A percentile compares a stretch with the other conserved stretches of the same genome.
phyloP scores from a whole-genome alignment of 2,797 vertebrate genomes.

The Kryptopterus vitreolus region DNA sequence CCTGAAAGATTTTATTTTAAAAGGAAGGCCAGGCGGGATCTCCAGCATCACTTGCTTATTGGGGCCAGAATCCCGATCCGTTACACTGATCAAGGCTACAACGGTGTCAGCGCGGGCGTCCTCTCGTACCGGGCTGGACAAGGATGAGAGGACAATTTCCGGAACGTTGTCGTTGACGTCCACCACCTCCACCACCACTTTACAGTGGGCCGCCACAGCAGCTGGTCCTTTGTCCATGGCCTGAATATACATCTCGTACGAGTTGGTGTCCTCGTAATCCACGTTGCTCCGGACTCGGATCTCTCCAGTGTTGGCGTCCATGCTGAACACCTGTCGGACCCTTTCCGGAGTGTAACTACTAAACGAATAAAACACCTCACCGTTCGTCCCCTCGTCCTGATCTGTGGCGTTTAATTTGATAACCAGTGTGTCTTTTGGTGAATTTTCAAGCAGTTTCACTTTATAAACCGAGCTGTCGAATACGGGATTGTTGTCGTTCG shows the following conservation, averaged over 20 bases:
- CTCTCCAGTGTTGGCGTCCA: slow-evolving; percentile 87
- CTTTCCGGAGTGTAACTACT: slow-evolving; percentile 92
- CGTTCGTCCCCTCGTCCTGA: slow-evolving; percentile 90
- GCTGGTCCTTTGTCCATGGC: slow-evolving; percentile 92
- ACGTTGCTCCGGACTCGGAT: slow-evolving; percentile 87
- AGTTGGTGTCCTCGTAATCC: slow-evolving; percentile 92
- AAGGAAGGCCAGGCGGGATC: slow-evolving; percentile 86
- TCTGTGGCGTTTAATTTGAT: slow-evolving; percentile 92
- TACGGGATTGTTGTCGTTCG: slow-evolving; percentile 90
- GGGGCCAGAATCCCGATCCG: slow-evolving; percentile 87
- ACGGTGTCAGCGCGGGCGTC: slow-evolving; percentile 88
- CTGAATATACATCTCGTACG: slow-evolving; percentile 95
- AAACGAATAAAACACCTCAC: slow-evolving; percentile 89
- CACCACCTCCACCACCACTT: slow-evolving; percentile 91
- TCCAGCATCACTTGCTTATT: slow-evolving; percentile 90
- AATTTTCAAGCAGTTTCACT: slow-evolving; percentile 88
- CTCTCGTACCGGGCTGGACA: slow-evolving; percentile 91
- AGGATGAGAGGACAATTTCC: slow-evolving; percentile 87
- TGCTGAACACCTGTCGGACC: slow-evolving; percentile 90
- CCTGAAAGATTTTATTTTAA: slow-evolving; percentile 92
- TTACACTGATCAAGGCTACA: slow-evolving; percentile 93
- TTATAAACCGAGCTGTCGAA: slow-evolving; percentile 92
- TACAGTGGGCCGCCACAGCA: slow-evolving; percentile 91
- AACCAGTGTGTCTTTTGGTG: slow-evolving; percentile 82
- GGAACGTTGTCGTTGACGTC: slow-evolving; percentile 95